Evolutionary conservation across 2,888 invertebrate genomes (phyloP).

Genomic region (Timema podura): DNA sequence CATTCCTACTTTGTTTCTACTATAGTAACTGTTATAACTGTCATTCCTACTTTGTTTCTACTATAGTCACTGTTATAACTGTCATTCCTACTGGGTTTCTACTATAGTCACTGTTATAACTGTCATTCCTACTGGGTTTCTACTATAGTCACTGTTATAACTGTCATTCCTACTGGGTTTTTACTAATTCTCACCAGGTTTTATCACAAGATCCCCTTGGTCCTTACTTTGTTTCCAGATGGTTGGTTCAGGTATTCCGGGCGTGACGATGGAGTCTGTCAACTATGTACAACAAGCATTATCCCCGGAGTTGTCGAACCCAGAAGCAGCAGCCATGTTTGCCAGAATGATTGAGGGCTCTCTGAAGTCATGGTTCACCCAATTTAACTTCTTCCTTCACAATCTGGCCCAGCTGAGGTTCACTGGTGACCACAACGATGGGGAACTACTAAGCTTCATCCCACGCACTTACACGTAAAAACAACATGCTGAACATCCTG

Average conservation of each 20-base stretch:
- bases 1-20: no score
- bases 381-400: slow-evolving; percentile 97
- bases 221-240: slow-evolving; percentile 55
- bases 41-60: no score
- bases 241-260: slow-evolving; percentile 86
- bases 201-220: no score
- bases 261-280: slow-evolving; percentile 88
- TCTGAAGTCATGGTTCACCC: slow-evolving; percentile 88
- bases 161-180: no score
- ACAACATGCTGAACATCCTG: no score
- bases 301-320: slow-evolving; percentile 83
- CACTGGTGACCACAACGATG: slow-evolving; percentile 75
- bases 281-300: slow-evolving; percentile 88
- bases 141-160: no score
- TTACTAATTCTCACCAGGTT: no score
- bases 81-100: no score
- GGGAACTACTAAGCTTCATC: slow-evolving; percentile 85
- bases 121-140: no score
- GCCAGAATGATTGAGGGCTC: slow-evolving; percentile 95
- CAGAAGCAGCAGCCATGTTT: slow-evolving; percentile 94
- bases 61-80: no score
- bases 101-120: no score
- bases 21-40: no score
- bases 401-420: slow-evolving; percentile 92
- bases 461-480: slow-evolving; percentile 89